phyloP scores from a whole-genome alignment of 2,888 invertebrate genomes.

The Plemyria rubiginata region DNA sequence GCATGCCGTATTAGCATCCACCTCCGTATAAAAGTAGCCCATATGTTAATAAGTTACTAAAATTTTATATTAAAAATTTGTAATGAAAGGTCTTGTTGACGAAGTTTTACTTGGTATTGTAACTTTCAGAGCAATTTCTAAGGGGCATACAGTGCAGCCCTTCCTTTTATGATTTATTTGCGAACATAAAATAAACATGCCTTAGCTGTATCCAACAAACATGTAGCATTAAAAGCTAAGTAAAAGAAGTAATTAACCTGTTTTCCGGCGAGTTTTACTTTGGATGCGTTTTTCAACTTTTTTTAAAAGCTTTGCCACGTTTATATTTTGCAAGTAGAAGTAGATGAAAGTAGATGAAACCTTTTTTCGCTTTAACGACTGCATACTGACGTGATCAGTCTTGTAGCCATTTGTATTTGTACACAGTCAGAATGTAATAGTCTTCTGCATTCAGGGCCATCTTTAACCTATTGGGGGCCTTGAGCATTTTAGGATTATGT shows the following conservation, averaged over 20 bases:
- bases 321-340: constrained; percentile 18
- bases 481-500: too few species aligned
- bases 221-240: constrained; percentile 16
- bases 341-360: constrained; percentile 13
- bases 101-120: background rate
- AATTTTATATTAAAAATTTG: too few species aligned
- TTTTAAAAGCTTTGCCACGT: constrained; percentile 11
- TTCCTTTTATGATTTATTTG: background rate
- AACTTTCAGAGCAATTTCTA: background rate
- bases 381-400: constrained; percentile 7
- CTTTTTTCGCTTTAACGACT: constrained; percentile 13
- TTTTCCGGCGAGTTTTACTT: constrained; percentile 11
- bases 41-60: too few species aligned
- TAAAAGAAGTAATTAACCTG: constrained; percentile 15
- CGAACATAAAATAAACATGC: constrained; percentile 5
- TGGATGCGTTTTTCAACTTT: constrained; percentile 6
- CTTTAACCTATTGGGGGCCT: too few species aligned
- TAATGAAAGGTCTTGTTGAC: too few species aligned
- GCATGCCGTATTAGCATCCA: too few species aligned
- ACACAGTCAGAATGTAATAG: background rate
- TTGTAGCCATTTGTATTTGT: constrained; percentile 2
- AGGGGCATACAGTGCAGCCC: background rate
- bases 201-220: background rate
- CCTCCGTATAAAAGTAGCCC: too few species aligned
- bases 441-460: too few species aligned